Evolutionary conservation across 1,140 invertebrate species (phyloP).

Genomic region (Drosophila kikkawai): DNA sequence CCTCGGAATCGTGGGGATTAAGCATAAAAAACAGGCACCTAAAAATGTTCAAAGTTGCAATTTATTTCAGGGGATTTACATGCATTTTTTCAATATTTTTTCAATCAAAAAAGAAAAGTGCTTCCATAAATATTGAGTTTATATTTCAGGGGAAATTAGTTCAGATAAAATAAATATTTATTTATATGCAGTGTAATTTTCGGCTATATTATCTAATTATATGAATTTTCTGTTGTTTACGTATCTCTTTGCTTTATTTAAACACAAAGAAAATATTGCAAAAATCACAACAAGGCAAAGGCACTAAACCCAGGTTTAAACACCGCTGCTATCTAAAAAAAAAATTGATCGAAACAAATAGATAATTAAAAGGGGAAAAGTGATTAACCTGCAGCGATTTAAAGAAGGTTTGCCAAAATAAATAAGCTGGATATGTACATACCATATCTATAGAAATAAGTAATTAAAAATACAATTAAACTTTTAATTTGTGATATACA

Average conservation of each 20-base stretch:
- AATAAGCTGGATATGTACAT: background rate
- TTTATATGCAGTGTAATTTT: background rate
- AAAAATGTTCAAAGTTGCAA: background rate
- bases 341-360: slow-evolving; percentile 4
- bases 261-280: background rate
- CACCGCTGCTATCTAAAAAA: slow-evolving; percentile 11
- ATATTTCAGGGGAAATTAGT: background rate
- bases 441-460: background rate
- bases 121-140: background rate
- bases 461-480: background rate
- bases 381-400: slow-evolving; percentile 1
- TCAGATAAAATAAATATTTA: background rate
- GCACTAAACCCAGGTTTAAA: background rate
- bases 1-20: background rate
- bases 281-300: background rate
- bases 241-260: background rate
- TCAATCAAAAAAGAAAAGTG: background rate
- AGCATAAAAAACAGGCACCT: background rate
- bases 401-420: background rate
- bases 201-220: background rate
- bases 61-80: background rate
- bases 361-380: slow-evolving; percentile 1
- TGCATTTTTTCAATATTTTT: slow-evolving; percentile 1
- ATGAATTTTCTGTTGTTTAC: no score
- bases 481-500: background rate